These are phyloP conservation scores for Noturus placidus DNA, from an alignment of 2,113 vertebrate species.

Conservation along the genomic window DNA sequence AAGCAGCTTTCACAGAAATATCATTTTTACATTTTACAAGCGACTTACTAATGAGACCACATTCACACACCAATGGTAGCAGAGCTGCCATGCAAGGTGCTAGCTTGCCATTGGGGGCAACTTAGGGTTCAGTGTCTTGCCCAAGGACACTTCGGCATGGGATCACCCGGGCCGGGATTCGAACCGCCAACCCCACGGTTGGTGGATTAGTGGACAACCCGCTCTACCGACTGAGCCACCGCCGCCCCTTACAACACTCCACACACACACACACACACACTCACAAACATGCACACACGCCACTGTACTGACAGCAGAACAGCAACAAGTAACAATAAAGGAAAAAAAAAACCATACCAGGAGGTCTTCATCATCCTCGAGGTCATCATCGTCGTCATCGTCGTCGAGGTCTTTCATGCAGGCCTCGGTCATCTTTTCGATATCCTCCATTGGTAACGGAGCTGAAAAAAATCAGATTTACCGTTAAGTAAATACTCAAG, in stretches of 20 bases:
- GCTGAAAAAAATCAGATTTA: constrained; percentile 66
- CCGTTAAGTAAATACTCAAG: neutral
- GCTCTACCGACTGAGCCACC: too few species aligned
- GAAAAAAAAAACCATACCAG: constrained; percentile 75
- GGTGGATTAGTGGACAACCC: too few species aligned
- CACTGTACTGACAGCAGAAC: neutral
- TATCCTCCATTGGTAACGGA: constrained; percentile 91
- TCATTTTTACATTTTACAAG: too few species aligned
- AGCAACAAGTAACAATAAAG: neutral
- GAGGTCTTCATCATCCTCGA: constrained; percentile 85
- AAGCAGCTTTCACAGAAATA: too few species aligned
- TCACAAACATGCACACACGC: neutral
- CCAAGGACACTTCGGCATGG: too few species aligned
- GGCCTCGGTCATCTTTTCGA: constrained; percentile 88
- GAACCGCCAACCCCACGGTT: too few species aligned
- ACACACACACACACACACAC: neutral
- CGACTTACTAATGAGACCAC: too few species aligned
- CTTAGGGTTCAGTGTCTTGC: too few species aligned
- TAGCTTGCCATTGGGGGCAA: too few species aligned
- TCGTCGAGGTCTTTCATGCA: constrained; percentile 90
- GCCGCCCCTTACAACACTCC: neutral
- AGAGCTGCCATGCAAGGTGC: too few species aligned
- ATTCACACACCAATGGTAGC: too few species aligned
- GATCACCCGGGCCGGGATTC: too few species aligned
- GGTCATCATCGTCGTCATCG: constrained; percentile 73